Conservation (phyloP, 2,888 invertebrate species). For the Drosophila sordidapex region DNA sequence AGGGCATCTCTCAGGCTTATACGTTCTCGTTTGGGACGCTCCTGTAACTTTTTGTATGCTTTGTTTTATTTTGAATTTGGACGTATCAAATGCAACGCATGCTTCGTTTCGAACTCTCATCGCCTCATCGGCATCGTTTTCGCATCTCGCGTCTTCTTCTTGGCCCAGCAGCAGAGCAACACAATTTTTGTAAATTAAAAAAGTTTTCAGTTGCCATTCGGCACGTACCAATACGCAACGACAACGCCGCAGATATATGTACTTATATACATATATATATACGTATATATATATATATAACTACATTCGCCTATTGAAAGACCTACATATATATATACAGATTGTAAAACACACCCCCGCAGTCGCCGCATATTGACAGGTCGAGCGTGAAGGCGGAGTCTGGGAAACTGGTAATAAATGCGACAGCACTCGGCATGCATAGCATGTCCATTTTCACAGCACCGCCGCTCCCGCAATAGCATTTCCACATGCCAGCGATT, state of each 20-base stretch:
- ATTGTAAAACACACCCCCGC: slow-evolving; percentile 12
- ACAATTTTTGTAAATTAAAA: slow-evolving; percentile 75
- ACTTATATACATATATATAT: slow-evolving; percentile 19
- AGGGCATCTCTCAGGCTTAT: background rate
- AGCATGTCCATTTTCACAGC: slow-evolving; percentile 72
- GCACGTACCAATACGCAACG: slow-evolving; percentile 77
- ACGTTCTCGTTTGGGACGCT: background rate
- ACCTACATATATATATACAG: slow-evolving; percentile 13
- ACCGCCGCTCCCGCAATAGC: slow-evolving; percentile 12
- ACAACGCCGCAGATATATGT: slow-evolving; percentile 56
- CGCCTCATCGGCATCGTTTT: slow-evolving; percentile 45
- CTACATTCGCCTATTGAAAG: background rate
- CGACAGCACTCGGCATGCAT: slow-evolving; percentile 75
- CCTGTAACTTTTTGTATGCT: slow-evolving; percentile 14
- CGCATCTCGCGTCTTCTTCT: slow-evolving; percentile 30
- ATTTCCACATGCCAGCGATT: slow-evolving; percentile 49
- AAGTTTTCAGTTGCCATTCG: slow-evolving; percentile 75
- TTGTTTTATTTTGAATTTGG: slow-evolving; percentile 38
- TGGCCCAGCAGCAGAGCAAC: slow-evolving; percentile 44
- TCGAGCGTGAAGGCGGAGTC: slow-evolving; percentile 1
- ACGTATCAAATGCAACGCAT: slow-evolving; percentile 73
- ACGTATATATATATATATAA: slow-evolving; percentile 1
- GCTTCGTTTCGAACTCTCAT: slow-evolving; percentile 54
- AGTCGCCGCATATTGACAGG: slow-evolving; percentile 44
- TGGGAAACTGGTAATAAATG: slow-evolving; percentile 67